phyloP scores from a whole-genome alignment of 2,797 vertebrate genomes.

The Lophura swinhoii region DNA sequence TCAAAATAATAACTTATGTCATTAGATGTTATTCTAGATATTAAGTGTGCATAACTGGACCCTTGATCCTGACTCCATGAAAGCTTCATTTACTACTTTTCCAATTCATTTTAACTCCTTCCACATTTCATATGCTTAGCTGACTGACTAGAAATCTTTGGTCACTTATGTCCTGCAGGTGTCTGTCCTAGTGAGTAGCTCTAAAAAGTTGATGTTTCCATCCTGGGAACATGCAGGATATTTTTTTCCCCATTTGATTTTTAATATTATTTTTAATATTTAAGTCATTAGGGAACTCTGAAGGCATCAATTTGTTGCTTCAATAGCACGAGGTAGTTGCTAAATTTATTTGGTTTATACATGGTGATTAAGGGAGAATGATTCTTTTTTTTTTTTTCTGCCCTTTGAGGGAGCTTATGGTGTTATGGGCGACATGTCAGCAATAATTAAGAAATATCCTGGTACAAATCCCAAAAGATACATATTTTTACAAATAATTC shows the following conservation, averaged over 20 bases:
- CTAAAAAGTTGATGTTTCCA: not conserved
- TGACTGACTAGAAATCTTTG: not conserved
- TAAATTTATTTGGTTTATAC: conserved; percentile 70
- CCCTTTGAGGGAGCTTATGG: conserved; percentile 72
- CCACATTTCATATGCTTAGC: not conserved
- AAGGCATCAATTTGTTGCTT: conserved; percentile 55
- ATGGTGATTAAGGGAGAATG: conserved; percentile 68
- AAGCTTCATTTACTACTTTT: not conserved
- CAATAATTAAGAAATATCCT: conserved; percentile 76
- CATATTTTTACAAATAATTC: conserved; percentile 70
- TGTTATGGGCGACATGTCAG: conserved; percentile 68
- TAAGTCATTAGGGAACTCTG: conserved; percentile 52
- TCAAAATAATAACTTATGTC: not conserved
- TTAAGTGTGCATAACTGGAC: not conserved
- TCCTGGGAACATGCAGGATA: not conserved
- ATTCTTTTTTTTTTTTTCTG: conserved; percentile 53
- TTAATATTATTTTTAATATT: not conserved
- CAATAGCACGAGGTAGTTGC: conserved; percentile 52
- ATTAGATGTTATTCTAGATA: not conserved
- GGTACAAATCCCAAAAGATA: conserved; percentile 62
- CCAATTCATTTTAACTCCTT: not conserved
- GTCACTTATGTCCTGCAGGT: not conserved
- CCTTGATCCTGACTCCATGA: not conserved
- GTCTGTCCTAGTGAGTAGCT: not conserved
- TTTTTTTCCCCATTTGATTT: not conserved